Conservation (phyloP, 1,140 invertebrate species). For the Drosophila obscura region DNA sequence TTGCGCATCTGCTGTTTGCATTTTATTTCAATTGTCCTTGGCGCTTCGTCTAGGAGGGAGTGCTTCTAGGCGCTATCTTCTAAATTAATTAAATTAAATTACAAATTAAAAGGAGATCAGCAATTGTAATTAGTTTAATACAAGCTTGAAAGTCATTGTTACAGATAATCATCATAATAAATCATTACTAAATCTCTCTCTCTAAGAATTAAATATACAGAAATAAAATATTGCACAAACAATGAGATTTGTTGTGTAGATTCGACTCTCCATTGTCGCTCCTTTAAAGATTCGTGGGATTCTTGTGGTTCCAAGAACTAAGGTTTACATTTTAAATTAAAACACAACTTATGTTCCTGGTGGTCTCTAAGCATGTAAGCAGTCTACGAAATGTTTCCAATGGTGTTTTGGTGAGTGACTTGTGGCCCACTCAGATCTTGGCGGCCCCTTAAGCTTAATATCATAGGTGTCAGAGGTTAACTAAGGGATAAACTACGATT, state of each 20-base stretch:
- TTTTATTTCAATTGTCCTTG: conserved; percentile 61
- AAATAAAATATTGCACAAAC: conserved; percentile 71
- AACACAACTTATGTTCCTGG: conserved; percentile 45
- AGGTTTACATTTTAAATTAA: conserved; percentile 28
- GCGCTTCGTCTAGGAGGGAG: conserved; percentile 17
- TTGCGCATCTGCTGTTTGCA: conserved; percentile 55
- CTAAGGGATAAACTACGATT: no score
- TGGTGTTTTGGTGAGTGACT: conserved; percentile 68
- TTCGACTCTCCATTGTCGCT: background rate
- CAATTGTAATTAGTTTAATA: conserved; percentile 64
- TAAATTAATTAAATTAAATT: conserved; percentile 16
- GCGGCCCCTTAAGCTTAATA: conserved; percentile 19
- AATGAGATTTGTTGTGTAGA: conserved; percentile 53
- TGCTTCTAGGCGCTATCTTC: conserved; percentile 15
- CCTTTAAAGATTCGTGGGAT: conserved; percentile 1
- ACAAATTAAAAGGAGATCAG: conserved; percentile 80
- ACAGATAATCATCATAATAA: conserved; percentile 28
- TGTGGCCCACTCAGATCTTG: conserved; percentile 7
- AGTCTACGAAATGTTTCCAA: conserved; percentile 74
- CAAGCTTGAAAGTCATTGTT: conserved; percentile 43
- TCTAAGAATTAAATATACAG: conserved; percentile 64
- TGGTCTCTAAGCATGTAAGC: conserved; percentile 57
- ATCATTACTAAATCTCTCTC: conserved; percentile 20
- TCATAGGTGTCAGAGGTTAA: background rate
- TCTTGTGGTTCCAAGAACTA: conserved; percentile 3